Conservation (phyloP, 1,140 invertebrate genomes). For the Drosophila rufa region DNA sequence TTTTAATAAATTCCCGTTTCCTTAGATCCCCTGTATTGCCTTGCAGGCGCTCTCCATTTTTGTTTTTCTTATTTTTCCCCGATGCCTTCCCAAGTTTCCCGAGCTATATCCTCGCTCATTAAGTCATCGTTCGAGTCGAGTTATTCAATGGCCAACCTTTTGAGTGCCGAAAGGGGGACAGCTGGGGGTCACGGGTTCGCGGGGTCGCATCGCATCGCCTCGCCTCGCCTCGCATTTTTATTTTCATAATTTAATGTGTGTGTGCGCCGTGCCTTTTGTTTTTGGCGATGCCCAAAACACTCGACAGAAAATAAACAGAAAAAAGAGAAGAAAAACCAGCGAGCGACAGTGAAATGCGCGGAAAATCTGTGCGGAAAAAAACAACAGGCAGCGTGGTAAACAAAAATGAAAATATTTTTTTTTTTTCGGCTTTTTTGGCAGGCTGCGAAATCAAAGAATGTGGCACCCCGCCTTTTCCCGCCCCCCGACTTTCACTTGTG, state of each 20-base stretch:
- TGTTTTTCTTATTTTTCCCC: not conserved
- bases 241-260: conserved; percentile 81
- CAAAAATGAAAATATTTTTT: conserved; percentile 41
- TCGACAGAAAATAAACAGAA: conserved; percentile 50
- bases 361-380: conserved; percentile 71
- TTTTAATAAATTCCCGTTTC: too few relatives aligned
- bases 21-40: conserved; percentile 1
- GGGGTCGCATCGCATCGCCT: not conserved
- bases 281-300: conserved; percentile 75
- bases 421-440: conserved; percentile 16
- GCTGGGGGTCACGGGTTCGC: conserved; percentile 5
- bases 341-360: conserved; percentile 66
- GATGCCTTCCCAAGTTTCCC: conserved; percentile 16
- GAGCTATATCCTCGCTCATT: conserved; percentile 68
- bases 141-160: conserved; percentile 81
- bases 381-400: conserved; percentile 13
- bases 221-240: conserved; percentile 59
- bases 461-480: conserved; percentile 12
- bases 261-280: conserved; percentile 66
- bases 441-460: conserved; percentile 60
- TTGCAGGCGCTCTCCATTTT: not conserved
- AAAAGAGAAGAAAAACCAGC: conserved; percentile 14
- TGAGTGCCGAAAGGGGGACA: conserved; percentile 59
- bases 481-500: conserved; percentile 68
- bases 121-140: conserved; percentile 75